phyloP scores from a whole-genome alignment of 1,140 invertebrate genomes.

The Cepaea nemoralis region DNA sequence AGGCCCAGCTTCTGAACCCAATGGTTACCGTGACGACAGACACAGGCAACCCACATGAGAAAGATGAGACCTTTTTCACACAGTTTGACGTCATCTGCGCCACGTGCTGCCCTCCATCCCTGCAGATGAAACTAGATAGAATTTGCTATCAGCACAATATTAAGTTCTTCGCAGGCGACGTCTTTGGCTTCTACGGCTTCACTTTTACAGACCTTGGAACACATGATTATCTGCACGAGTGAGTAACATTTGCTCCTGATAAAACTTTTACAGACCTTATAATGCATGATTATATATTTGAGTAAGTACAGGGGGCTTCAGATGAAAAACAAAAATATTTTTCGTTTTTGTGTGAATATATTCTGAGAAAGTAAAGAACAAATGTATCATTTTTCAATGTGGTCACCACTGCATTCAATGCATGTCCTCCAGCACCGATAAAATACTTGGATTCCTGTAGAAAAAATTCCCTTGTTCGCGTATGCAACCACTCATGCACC shows the following conservation, averaged over 20 bases:
- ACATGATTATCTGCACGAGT: constrained; percentile 87
- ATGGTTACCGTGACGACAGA: constrained; percentile 89
- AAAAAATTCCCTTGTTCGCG: too few species aligned
- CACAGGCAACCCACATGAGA: constrained; percentile 76
- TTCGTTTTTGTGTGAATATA: too few species aligned
- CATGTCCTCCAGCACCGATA: too few species aligned
- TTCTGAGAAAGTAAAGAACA: too few species aligned
- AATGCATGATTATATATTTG: constrained; percentile 83
- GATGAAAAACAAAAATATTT: too few species aligned
- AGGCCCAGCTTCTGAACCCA: constrained; percentile 88
- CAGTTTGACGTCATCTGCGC: constrained; percentile 89
- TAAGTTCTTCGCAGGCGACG: constrained; percentile 90
- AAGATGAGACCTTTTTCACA: constrained; percentile 80
- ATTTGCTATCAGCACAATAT: constrained; percentile 84
- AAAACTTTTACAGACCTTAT: constrained; percentile 77
- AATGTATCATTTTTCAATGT: too few species aligned
- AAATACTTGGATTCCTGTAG: too few species aligned
- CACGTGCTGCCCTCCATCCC: constrained; percentile 80
- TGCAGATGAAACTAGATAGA: constrained; percentile 83
- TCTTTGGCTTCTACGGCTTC: constrained; percentile 94
- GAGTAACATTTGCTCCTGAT: constrained; percentile 72
- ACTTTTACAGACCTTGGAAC: constrained; percentile 89
- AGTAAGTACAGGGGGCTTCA: too few species aligned
- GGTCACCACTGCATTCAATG: too few species aligned
- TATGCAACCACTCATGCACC: too few species aligned